Evolutionary conservation across 2,797 vertebrate species (phyloP).

Genomic region (Cryptoblepharus egeriae): DNA sequence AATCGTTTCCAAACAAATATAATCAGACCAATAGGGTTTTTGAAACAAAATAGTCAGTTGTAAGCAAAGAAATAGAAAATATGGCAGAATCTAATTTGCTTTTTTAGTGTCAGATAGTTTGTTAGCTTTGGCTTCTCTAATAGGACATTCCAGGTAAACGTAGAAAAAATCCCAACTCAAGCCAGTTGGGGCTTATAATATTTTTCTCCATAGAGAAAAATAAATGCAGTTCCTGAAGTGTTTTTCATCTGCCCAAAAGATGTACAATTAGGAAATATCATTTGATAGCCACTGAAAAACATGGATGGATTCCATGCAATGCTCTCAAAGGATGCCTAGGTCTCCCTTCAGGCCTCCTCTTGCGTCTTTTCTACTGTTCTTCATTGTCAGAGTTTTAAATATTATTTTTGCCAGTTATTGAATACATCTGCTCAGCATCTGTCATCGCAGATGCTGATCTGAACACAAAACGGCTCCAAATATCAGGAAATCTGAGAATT

Average conservation of each 20-base stretch:
- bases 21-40: not conserved
- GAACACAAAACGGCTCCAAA: slow-evolving; percentile 39
- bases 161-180: not conserved
- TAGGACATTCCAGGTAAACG: not conserved
- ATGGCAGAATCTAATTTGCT: slow-evolving; percentile 18
- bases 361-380: slow-evolving; percentile 23
- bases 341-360: slow-evolving; percentile 7
- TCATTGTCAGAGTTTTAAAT: slow-evolving; percentile 20
- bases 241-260: slow-evolving; percentile 29
- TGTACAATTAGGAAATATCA: slow-evolving; percentile 6
- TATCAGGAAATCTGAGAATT: slow-evolving; percentile 22
- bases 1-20: not conserved
- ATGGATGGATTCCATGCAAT: not conserved
- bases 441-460: slow-evolving; percentile 24
- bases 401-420: slow-evolving; percentile 39
- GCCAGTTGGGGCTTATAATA: not conserved
- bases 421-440: not conserved
- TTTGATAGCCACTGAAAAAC: slow-evolving; percentile 5
- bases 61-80: not conserved
- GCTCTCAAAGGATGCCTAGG: slow-evolving; percentile 16
- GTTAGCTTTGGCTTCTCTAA: not conserved
- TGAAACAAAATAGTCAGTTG: not conserved
- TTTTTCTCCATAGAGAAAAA: not conserved
- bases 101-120: not conserved
- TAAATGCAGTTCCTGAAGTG: not conserved